Evolutionary conservation across 2,113 vertebrate species (phyloP), one percentile per base, ranked within the genome.

Genomic region (Varanus salvator): DNA sequence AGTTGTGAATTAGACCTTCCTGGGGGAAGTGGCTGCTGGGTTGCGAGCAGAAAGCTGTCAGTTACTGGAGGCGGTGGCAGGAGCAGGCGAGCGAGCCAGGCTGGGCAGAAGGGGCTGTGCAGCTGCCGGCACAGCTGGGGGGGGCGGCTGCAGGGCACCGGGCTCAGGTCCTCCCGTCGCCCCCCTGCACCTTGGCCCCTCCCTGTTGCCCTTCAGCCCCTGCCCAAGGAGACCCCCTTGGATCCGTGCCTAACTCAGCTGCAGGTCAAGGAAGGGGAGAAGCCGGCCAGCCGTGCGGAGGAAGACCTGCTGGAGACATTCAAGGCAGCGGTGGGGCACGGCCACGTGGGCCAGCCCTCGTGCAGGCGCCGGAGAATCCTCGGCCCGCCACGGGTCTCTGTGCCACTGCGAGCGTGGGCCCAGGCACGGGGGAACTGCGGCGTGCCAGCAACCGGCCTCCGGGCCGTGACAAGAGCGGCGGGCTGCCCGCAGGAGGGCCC

Each of bases 1-100:
- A 95, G 93, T 92, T 94, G 91, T 95, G 95, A 95, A 96, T 95
- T 94, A 95, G 95, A 95, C 29, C 82, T 92, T 96, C 93, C 95
- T 96, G 95, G 92, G 94, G 95, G 93, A 95, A 96, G 94, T 93
- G 90, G 90, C 91, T 95, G 95, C 90, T n/a, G 88, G 93, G 93
- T 94, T 96, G 89, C 92, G 92, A 94, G 93, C 94, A 88, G 93
- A 94, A 93, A 94, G 72, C 81, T 92, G 84, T 93, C 92, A 89
- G 72, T 95, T 95, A 91, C 94, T 92, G 89, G 93, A 77, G 27
- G 27, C 14, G 17, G 27, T 44, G 29, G 7, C 2, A 52, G 19
- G 78, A 1, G 3, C 12, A 1, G 0, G 2, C 88, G 72, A 3
- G 0, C 21, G 14, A 17, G 27, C 7, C 34, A 6, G 82, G 8